A percentile compares a stretch with the other conserved stretches of the same genome.
Evolutionary conservation across 1,140 invertebrate species (phyloP).

Genomic region (Brachystomella parvula): DNA sequence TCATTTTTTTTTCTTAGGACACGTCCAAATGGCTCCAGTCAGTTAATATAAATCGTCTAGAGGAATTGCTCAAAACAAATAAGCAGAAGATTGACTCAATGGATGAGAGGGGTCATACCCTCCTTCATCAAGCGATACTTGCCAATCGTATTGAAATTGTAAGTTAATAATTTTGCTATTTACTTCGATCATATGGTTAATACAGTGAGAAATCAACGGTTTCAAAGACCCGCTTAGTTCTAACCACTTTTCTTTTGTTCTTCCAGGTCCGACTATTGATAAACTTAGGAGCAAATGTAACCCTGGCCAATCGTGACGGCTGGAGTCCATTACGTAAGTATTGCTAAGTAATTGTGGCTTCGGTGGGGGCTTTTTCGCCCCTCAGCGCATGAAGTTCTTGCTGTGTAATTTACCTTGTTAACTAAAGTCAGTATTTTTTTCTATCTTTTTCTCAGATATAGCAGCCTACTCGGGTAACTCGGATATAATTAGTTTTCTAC

Average conservation of each 20-base stretch:
- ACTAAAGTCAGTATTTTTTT: not conserved
- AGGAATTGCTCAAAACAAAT: not conserved
- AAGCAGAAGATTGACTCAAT: not conserved
- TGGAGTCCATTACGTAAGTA: not conserved
- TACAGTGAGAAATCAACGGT: too few species aligned
- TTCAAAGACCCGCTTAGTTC: too few species aligned
- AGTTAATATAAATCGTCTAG: not conserved
- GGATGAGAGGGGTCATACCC: not conserved
- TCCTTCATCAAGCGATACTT: not conserved
- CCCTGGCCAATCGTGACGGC: not conserved
- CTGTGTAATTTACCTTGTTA: not conserved
- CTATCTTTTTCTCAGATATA: not conserved
- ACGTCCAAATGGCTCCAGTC: not conserved
- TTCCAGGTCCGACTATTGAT: not conserved
- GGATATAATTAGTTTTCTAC: slow-evolving; percentile 5
- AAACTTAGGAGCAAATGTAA: not conserved
- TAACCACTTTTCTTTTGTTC: too few species aligned
- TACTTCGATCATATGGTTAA: too few species aligned
- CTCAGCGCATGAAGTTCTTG: slow-evolving; percentile 1
- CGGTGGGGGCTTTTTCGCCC: not conserved
- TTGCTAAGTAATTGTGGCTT: not conserved
- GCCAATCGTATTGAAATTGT: not conserved
- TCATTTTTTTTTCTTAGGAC: not conserved
- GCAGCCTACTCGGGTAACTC: slow-evolving; percentile 9
- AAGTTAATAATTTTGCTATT: not conserved